Evolutionary conservation across 2,113 vertebrate genomes (phyloP).

Genomic region (Paramisgurnus dabryanus): DNA sequence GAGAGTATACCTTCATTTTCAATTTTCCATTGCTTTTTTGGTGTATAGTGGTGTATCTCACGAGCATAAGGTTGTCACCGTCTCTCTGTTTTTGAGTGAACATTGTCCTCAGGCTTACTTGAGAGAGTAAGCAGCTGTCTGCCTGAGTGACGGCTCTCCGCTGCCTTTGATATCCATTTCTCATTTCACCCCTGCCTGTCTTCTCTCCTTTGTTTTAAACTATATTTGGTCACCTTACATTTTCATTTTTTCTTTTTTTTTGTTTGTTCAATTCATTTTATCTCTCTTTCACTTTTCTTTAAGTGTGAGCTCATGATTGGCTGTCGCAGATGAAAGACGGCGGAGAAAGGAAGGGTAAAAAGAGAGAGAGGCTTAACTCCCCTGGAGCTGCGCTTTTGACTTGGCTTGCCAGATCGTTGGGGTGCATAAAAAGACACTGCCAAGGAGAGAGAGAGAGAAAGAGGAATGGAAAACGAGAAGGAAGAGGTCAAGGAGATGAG

Average conservation of each 20-base stretch:
- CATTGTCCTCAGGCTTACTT: constrained; percentile 65
- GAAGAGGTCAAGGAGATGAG: constrained; percentile 35
- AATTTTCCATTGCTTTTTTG: constrained; percentile 49
- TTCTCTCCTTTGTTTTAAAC: constrained; percentile 48
- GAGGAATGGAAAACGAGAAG: constrained; percentile 15
- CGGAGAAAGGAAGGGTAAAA: constrained; percentile 32
- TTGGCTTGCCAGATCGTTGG: constrained; percentile 58
- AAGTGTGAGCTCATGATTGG: constrained; percentile 79
- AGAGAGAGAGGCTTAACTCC: constrained; percentile 61
- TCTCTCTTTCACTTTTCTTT: constrained; percentile 54
- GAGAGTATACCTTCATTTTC: constrained; percentile 48
- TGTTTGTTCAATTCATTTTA: constrained; percentile 24
- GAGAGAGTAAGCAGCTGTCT: constrained; percentile 45
- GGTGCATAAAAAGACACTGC: constrained; percentile 48
- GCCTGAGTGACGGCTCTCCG: constrained; percentile 33
- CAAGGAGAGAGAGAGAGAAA: neutral
- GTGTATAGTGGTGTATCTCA: constrained; percentile 49
- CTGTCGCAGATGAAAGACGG: constrained; percentile 74
- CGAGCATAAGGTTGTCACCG: constrained; percentile 52
- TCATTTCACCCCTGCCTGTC: constrained; percentile 36
- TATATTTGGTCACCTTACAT: constrained; percentile 42
- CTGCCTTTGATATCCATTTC: neutral
- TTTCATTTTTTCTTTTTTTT: constrained; percentile 32
- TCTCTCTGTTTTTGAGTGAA: constrained; percentile 70
- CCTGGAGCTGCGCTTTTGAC: constrained; percentile 58